These are phyloP conservation scores for Helicoverpa armigera DNA, from an alignment of 1,140 invertebrate species.

Conservation along the genomic window DNA sequence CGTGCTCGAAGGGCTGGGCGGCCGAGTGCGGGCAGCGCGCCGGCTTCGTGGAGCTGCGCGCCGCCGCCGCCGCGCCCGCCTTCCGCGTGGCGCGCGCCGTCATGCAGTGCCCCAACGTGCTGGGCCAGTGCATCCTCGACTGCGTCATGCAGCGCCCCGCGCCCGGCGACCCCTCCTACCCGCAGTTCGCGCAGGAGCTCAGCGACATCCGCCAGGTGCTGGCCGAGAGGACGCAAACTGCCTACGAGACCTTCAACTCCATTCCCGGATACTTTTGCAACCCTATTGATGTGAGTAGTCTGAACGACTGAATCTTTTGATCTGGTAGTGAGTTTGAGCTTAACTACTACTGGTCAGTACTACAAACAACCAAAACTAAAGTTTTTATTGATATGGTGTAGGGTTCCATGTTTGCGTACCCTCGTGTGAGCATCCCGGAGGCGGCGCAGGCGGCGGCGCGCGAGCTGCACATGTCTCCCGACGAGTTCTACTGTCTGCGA, in stretches of 20 bases:
- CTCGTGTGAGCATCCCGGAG: constrained; percentile 88
- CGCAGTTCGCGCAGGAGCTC: constrained; percentile 58
- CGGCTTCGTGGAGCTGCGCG: constrained; percentile 96
- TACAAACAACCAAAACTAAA: no score
- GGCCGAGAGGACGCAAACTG: constrained; percentile 58
- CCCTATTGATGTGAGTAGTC: constrained; percentile 63
- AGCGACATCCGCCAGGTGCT: constrained; percentile 54
- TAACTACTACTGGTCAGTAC: no score
- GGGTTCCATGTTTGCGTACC: constrained; percentile 97
- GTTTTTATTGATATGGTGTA: constrained; percentile 29
- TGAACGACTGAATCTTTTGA: background rate
- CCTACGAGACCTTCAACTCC: constrained; percentile 59
- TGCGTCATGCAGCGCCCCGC: constrained; percentile 81
- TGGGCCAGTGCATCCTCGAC: constrained; percentile 94
- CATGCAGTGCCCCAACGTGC: constrained; percentile 96
- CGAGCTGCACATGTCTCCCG: constrained; percentile 88
- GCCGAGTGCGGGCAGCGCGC: constrained; percentile 97
- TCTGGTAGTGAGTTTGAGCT: no score
- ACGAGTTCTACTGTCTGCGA: constrained; percentile 95
- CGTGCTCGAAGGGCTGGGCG: constrained; percentile 97
- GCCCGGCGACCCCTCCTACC: constrained; percentile 63
- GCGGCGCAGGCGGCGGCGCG: constrained; percentile 89
- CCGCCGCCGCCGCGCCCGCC: constrained; percentile 93
- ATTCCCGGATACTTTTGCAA: constrained; percentile 71
- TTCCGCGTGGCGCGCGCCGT: constrained; percentile 96